These are phyloP conservation scores for Diadema setosum DNA, from an alignment of 35 echinoderm and acorn worm genomes.

Conservation along the genomic window DNA sequence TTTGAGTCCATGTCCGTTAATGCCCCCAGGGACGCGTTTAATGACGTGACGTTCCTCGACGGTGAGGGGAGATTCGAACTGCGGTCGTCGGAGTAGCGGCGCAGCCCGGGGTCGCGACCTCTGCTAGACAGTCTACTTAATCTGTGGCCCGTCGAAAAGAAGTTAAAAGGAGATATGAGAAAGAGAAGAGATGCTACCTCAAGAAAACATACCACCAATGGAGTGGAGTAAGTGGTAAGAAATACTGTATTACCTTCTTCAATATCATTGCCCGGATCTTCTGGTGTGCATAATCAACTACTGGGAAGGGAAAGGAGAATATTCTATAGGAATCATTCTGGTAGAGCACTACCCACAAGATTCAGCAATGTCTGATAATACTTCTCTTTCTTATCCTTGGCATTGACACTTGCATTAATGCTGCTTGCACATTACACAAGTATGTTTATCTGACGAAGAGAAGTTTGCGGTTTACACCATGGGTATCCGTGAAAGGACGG, in stretches of 20 bases:
- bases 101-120: background rate
- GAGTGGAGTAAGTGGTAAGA: background rate
- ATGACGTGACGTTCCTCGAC: too few species aligned
- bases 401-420: too few species aligned
- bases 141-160: too few species aligned
- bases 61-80: background rate
- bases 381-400: background rate
- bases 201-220: too few species aligned
- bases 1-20: too few species aligned
- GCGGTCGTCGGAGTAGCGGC: background rate
- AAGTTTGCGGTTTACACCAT: too few species aligned
- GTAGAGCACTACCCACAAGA: background rate
- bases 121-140: background rate
- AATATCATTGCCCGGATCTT: background rate
- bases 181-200: background rate
- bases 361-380: background rate
- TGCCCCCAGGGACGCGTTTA: too few species aligned
- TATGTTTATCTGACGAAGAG: too few species aligned
- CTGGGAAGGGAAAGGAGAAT: background rate
- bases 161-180: too few species aligned
- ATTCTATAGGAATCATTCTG: background rate
- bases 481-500: too few species aligned
- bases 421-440: too few species aligned
- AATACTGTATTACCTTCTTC: background rate
- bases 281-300: background rate